Evolutionary conservation across 2,888 invertebrate species (phyloP).

Genomic region (Ectemnius cavifrons): DNA sequence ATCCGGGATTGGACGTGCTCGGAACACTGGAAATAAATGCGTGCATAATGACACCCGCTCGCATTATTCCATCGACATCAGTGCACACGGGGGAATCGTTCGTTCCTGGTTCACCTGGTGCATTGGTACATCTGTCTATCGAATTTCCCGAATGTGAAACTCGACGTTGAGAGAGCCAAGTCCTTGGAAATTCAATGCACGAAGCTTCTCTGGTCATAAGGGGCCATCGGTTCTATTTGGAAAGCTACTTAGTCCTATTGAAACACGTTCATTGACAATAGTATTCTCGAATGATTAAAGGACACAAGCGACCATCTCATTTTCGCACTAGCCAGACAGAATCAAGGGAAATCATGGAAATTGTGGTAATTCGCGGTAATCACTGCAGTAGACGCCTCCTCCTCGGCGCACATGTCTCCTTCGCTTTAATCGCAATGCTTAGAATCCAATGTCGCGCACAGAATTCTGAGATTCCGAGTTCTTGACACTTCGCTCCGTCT

Average conservation of each 20-base stretch:
- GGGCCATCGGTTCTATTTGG: no score
- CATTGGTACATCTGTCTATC: constrained; percentile 3
- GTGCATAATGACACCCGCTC: constrained; percentile 66
- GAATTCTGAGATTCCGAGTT: constrained; percentile 36
- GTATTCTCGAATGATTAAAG: not conserved
- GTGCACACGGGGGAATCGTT: constrained; percentile 48
- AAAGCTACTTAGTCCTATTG: no score
- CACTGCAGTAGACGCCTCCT: constrained; percentile 47
- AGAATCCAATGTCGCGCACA: no score
- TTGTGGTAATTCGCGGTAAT: constrained; percentile 60
- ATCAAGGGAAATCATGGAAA: constrained; percentile 60
- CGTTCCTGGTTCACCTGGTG: constrained; percentile 59
- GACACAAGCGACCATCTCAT: constrained; percentile 27
- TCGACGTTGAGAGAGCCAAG: no score
- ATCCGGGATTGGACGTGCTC: constrained; percentile 72
- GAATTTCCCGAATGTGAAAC: no score
- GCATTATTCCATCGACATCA: constrained; percentile 60
- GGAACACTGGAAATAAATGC: constrained; percentile 74
- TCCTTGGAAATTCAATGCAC: no score
- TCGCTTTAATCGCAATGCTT: not conserved
- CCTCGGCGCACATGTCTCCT: constrained; percentile 43
- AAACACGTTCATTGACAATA: no score
- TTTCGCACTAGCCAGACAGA: constrained; percentile 26
- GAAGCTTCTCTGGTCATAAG: no score
- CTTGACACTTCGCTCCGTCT: constrained; percentile 6